Evolutionary conservation across 2,888 invertebrate species (phyloP).

Genomic region (Panzeria rudis): DNA sequence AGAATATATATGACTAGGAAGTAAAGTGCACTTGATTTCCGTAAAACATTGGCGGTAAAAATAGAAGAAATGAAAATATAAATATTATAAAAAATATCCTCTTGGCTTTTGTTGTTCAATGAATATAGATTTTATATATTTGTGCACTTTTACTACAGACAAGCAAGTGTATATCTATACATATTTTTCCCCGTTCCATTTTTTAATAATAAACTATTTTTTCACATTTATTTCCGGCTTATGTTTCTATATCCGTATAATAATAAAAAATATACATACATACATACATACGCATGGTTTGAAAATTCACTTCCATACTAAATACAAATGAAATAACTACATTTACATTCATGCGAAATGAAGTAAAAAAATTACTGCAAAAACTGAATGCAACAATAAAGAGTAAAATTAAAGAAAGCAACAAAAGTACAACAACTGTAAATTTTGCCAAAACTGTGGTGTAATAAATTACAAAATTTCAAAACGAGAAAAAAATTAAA

Average conservation of each 20-base stretch:
- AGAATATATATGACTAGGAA: slow-evolving; percentile 73
- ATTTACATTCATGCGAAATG: slow-evolving; percentile 8
- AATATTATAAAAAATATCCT: slow-evolving; percentile 61
- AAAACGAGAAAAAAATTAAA: slow-evolving; percentile 12
- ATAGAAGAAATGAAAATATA: slow-evolving; percentile 59
- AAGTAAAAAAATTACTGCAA: slow-evolving; percentile 24
- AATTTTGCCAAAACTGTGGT: slow-evolving; percentile 67
- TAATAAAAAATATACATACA: slow-evolving; percentile 43
- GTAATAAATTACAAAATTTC: slow-evolving; percentile 65
- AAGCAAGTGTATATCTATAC: background rate
- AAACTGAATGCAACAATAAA: slow-evolving; percentile 41
- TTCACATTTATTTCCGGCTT: slow-evolving; percentile 73
- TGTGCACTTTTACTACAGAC: slow-evolving; percentile 5
- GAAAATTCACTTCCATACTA: slow-evolving; percentile 46
- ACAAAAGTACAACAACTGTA: slow-evolving; percentile 58
- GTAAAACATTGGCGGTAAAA: slow-evolving; percentile 64
- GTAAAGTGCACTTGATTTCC: slow-evolving; percentile 72
- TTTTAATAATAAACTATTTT: slow-evolving; percentile 66
- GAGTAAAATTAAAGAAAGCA: slow-evolving; percentile 51
- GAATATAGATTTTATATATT: slow-evolving; percentile 53
- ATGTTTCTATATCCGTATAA: slow-evolving; percentile 72
- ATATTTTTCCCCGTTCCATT: slow-evolving; percentile 5
- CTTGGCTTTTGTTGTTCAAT: slow-evolving; percentile 64
- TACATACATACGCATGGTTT: slow-evolving; percentile 26
- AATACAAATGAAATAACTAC: slow-evolving; percentile 22